Conservation (phyloP, 2,888 invertebrate species). For the Eurytoma californica region DNA sequence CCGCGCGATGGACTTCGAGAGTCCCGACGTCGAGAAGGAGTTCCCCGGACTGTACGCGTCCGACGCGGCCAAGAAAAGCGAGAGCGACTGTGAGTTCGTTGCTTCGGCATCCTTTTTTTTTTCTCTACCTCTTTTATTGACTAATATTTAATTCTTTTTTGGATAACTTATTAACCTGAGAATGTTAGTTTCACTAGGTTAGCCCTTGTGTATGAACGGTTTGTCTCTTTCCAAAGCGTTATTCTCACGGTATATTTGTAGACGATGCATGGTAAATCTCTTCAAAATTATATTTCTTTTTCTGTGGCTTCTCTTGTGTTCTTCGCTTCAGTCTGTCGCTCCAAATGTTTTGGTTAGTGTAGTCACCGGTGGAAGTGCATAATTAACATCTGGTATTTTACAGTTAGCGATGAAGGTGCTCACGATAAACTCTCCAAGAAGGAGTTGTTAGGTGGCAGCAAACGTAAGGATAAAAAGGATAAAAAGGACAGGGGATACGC, state of each 20-base stretch:
- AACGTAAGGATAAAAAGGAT: slow-evolving; percentile 90
- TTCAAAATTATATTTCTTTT: slow-evolving; percentile 40
- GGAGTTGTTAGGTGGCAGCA: slow-evolving; percentile 84
- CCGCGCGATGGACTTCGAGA: slow-evolving; percentile 85
- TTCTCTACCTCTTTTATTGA: slow-evolving; percentile 1
- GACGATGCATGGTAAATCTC: slow-evolving; percentile 54
- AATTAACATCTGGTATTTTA: slow-evolving; percentile 30
- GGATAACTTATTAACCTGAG: slow-evolving; percentile 16
- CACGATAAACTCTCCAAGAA: slow-evolving; percentile 88
- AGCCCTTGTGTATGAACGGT: slow-evolving; percentile 43
- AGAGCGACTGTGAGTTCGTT: slow-evolving; percentile 85
- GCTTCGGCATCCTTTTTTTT: neutral
- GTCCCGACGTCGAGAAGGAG: slow-evolving; percentile 92
- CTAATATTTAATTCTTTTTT: too few species aligned
- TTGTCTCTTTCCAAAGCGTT: slow-evolving; percentile 44
- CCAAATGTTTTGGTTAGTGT: neutral
- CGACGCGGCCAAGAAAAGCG: slow-evolving; percentile 85
- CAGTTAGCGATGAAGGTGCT: slow-evolving; percentile 86
- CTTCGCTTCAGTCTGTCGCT: slow-evolving; percentile 14
- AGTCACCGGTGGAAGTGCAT: neutral
- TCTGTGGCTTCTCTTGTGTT: slow-evolving; percentile 9
- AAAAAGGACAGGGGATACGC: slow-evolving; percentile 94
- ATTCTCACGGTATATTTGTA: slow-evolving; percentile 48
- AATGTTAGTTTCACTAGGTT: slow-evolving; percentile 55
- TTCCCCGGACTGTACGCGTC: slow-evolving; percentile 92